phyloP scores from a whole-genome alignment of 2,113 vertebrate genomes.

The Archilochus colubris region DNA sequence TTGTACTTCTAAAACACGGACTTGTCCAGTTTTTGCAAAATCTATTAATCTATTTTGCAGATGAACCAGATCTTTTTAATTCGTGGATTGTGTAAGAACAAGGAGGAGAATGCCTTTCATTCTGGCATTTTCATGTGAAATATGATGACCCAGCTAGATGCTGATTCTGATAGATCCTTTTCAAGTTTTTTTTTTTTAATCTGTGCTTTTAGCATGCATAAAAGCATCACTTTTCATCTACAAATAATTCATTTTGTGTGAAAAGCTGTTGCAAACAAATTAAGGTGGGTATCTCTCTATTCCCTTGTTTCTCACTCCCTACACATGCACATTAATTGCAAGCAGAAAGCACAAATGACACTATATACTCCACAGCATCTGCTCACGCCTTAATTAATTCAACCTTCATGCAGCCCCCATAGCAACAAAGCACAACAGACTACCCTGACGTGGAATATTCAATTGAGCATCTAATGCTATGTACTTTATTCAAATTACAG shows the following conservation, averaged over 20 bases:
- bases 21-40: neutral
- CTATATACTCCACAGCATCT: conserved; percentile 70
- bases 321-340: conserved; percentile 45
- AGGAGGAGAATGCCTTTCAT: neutral
- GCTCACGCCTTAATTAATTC: conserved; percentile 76
- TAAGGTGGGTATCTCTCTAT: neutral
- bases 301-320: neutral
- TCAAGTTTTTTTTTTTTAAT: neutral
- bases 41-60: neutral
- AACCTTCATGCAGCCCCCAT: conserved; percentile 52
- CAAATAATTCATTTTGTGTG: conserved; percentile 2
- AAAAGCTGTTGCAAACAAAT: neutral
- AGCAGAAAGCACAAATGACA: conserved; percentile 63
- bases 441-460: conserved; percentile 45
- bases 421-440: conserved; percentile 68
- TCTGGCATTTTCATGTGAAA: neutral
- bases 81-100: neutral
- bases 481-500: conserved; percentile 61
- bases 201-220: neutral
- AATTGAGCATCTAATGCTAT: conserved; percentile 44
- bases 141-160: neutral
- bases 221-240: neutral
- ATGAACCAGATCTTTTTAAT: neutral
- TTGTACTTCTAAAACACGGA: neutral
- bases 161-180: neutral